Conservation (phyloP, 2,888 invertebrate species). For the Drosophila anceps region DNA sequence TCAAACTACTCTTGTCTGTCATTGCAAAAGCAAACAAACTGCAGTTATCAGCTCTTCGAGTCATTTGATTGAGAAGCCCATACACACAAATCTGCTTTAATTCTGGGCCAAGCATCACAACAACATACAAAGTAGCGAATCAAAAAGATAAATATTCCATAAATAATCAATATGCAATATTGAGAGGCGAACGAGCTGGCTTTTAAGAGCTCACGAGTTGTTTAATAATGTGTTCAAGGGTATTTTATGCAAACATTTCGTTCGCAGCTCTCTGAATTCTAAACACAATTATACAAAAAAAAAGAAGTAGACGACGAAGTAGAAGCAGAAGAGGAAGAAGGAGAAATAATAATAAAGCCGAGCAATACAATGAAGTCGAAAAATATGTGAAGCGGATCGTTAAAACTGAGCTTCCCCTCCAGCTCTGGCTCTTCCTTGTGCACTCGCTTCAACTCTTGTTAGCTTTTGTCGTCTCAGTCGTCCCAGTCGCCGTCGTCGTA, state of each 20-base stretch:
- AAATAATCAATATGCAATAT: conserved; percentile 19
- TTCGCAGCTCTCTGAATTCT: conserved; percentile 39
- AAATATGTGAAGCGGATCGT: conserved; percentile 67
- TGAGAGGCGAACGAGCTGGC: conserved; percentile 5
- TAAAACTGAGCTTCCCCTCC: conserved; percentile 46
- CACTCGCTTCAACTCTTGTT: not conserved
- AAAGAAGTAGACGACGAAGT: not conserved
- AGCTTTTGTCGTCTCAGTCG: conserved; percentile 18
- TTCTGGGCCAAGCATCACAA: not conserved
- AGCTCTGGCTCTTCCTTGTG: not conserved
- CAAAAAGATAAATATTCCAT: conserved; percentile 11
- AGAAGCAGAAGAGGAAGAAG: not conserved
- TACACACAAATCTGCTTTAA: not conserved
- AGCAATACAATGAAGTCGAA: conserved; percentile 46
- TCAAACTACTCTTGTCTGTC: not conserved
- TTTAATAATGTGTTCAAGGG: conserved; percentile 28
- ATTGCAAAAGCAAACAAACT: not conserved
- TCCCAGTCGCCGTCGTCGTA: conserved; percentile 43
- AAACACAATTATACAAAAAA: conserved; percentile 60
- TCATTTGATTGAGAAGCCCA: not conserved
- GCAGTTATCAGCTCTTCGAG: not conserved
- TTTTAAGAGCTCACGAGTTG: conserved; percentile 25
- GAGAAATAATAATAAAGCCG: conserved; percentile 29
- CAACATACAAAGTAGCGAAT: conserved; percentile 14
- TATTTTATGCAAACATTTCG: conserved; percentile 37